Conservation (phyloP, 1,140 invertebrate species). For the Sminthurinus signatus region DNA sequence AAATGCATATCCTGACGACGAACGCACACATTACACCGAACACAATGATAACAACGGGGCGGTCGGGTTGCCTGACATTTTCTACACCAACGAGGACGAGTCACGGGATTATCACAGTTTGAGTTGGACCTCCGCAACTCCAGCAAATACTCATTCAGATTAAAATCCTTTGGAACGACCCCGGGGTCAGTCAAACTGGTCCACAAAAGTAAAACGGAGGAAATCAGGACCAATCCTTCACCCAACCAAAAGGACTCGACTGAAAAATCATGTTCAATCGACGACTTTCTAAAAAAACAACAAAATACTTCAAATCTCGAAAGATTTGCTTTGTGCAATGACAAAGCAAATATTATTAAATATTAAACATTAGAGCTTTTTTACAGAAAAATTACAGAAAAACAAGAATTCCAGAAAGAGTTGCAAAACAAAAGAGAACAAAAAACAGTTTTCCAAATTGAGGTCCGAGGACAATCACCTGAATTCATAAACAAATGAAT, state of each 20-base stretch:
- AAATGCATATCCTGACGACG: background rate
- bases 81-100: background rate
- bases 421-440: background rate
- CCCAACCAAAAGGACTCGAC: too few relatives aligned
- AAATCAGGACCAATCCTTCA: too few relatives aligned
- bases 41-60: background rate
- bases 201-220: background rate
- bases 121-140: background rate
- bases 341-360: too few relatives aligned
- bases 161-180: background rate
- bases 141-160: background rate
- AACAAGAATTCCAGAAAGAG: background rate
- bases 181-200: background rate
- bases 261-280: too few relatives aligned
- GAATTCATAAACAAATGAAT: too few relatives aligned
- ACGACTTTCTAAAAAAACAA: too few relatives aligned
- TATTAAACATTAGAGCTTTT: too few relatives aligned
- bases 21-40: background rate
- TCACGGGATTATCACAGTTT: background rate
- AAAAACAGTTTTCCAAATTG: background rate
- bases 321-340: too few relatives aligned
- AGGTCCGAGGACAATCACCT: background rate
- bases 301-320: too few relatives aligned
- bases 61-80: background rate
- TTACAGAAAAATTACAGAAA: too few relatives aligned